Evolutionary conservation across 2,113 vertebrate genomes (phyloP).

Genomic region (Tachysurus vachellii): DNA sequence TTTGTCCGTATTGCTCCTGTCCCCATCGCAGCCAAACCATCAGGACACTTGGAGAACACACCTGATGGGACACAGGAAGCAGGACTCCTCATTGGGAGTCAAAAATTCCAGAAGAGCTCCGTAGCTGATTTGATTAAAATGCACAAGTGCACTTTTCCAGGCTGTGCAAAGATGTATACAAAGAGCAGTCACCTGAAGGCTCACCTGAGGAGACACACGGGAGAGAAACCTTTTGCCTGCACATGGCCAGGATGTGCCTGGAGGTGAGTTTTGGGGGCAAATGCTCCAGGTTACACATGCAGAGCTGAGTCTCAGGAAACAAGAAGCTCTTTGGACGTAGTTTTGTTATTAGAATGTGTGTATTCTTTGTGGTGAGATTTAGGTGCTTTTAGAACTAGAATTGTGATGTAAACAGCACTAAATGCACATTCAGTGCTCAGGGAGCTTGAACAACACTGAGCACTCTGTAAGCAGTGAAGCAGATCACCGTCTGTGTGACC

Average conservation of each 20-base stretch:
- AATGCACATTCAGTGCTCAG: not conserved
- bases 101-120: constrained; percentile 91
- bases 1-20: constrained; percentile 96
- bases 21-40: constrained; percentile 93
- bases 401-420: not conserved
- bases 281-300: not conserved
- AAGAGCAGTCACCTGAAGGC: constrained; percentile 99
- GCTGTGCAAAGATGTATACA: constrained; percentile 99
- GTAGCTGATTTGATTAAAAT: constrained; percentile 98
- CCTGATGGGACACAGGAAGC: constrained; percentile 70
- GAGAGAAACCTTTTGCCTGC: constrained; percentile 98
- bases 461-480: constrained; percentile 22
- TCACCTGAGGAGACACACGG: constrained; percentile 94
- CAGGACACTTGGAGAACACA: constrained; percentile 73
- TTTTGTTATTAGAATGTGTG: not conserved
- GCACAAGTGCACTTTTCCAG: constrained; percentile 97
- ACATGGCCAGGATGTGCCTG: constrained; percentile 96
- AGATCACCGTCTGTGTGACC: constrained; percentile 43
- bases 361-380: not conserved
- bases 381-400: not conserved
- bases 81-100: constrained; percentile 78
- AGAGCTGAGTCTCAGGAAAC: not conserved
- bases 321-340: not conserved
- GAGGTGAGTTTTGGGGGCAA: constrained; percentile 82
- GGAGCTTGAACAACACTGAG: constrained; percentile 26